Conservation (phyloP, 1,140 invertebrate species). For the Phenacoccus solenopsis region DNA sequence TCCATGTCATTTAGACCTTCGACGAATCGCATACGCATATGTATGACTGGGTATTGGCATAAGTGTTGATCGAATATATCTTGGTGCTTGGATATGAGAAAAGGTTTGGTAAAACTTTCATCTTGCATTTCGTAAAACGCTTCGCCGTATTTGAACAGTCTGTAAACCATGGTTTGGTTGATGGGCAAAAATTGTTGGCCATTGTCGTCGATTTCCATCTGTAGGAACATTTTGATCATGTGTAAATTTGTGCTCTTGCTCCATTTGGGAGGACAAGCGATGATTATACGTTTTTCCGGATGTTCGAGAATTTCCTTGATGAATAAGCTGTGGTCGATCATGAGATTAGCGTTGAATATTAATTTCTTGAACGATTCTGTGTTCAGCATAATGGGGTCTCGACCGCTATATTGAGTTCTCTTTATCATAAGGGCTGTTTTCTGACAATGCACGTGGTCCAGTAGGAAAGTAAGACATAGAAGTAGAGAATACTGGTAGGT, state of each 20-base stretch:
- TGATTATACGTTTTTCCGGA: background rate
- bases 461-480: too few species aligned
- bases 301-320: background rate
- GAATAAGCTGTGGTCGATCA: background rate
- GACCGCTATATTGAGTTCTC: too few species aligned
- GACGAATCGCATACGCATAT: background rate
- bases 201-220: background rate
- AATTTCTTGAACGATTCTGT: too few species aligned
- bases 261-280: background rate
- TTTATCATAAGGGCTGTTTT: too few species aligned
- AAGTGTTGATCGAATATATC: background rate
- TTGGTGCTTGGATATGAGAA: background rate
- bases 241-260: background rate
- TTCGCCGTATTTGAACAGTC: background rate
- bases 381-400: too few species aligned
- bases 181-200: background rate
- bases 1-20: background rate
- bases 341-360: too few species aligned
- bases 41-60: background rate
- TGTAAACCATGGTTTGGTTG: background rate
- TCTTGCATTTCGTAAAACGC: background rate
- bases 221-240: background rate
- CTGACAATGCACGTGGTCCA: too few species aligned
- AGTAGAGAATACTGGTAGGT: too few species aligned
- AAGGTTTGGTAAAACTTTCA: background rate